phyloP scores from a whole-genome alignment of 1,140 invertebrate species.

The Rhysida immarginata region DNA sequence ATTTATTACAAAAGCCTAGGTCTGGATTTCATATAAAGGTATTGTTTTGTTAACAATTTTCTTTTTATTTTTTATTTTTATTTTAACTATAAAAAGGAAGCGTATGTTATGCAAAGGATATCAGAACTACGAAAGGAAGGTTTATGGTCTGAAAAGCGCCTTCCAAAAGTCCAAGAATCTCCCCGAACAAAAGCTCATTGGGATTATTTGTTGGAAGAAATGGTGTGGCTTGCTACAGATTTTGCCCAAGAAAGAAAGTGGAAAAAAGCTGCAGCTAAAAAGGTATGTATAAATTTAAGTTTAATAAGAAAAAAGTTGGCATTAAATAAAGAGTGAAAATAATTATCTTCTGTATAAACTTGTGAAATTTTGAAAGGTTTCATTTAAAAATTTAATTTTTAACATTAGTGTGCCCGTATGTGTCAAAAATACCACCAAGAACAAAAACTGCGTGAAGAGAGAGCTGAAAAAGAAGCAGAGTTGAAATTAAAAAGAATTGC shows the following conservation, averaged over 20 bases:
- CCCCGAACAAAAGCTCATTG: conserved; percentile 84
- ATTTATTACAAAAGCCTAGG: too few species aligned
- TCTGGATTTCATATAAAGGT: too few species aligned
- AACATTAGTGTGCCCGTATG: conserved; percentile 47
- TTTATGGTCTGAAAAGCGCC: conserved; percentile 76
- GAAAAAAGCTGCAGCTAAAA: conserved; percentile 90
- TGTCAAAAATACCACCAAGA: conserved; percentile 94
- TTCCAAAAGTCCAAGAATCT: conserved; percentile 86
- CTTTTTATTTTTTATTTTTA: not conserved
- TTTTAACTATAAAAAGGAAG: conserved; percentile 42
- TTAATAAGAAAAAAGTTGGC: not conserved
- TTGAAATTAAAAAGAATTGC: conserved; percentile 72
- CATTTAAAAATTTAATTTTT: too few species aligned
- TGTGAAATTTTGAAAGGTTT: too few species aligned
- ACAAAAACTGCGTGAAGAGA: conserved; percentile 69
- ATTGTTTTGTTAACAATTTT: too few species aligned
- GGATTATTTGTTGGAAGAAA: conserved; percentile 97
- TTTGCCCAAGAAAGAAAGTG: conserved; percentile 94
- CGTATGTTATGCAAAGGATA: conserved; percentile 81
- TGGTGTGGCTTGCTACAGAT: conserved; percentile 94
- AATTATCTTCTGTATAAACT: too few species aligned
- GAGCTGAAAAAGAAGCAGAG: conserved; percentile 83
- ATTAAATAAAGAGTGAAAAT: not conserved
- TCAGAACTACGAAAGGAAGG: conserved; percentile 74
- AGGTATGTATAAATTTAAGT: conserved; percentile 35